Evolutionary conservation across 2,888 invertebrate genomes (phyloP).

Genomic region (Ectemnius lituratus): DNA sequence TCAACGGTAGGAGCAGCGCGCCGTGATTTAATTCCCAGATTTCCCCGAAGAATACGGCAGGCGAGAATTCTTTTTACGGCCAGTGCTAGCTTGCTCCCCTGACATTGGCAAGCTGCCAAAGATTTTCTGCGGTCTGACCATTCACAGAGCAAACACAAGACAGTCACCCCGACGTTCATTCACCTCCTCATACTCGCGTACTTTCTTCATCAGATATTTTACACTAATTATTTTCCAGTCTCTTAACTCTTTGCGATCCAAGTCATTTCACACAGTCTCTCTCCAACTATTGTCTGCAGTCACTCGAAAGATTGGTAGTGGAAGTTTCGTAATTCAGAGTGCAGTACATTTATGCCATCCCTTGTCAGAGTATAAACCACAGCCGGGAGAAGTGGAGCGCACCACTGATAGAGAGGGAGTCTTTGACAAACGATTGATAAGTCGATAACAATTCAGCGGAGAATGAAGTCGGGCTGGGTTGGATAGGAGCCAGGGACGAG

Average conservation of each 20-base stretch:
- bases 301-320: no score
- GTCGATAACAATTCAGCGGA: conserved; percentile 25
- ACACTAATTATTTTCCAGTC: no score
- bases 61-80: conserved; percentile 26
- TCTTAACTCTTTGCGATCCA: no score
- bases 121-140: conserved; percentile 35
- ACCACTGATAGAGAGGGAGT: conserved; percentile 4
- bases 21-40: conserved; percentile 9
- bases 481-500: conserved; percentile 55
- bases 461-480: conserved; percentile 32
- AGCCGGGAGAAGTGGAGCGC: conserved; percentile 2
- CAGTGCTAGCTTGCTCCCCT: conserved; percentile 5
- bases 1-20: neutral
- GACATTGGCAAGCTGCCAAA: conserved; percentile 41
- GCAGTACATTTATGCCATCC: no score
- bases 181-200: conserved; percentile 22
- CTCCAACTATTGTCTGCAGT: no score
- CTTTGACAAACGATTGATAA: conserved; percentile 28
- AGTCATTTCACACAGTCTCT: neutral
- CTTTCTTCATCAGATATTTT: no score
- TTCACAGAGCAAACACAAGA: conserved; percentile 44
- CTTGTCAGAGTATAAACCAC: no score
- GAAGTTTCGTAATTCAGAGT: no score
- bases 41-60: conserved; percentile 1
- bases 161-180: conserved; percentile 52